A percentile compares a stretch with the other conserved stretches of the same genome.
These are phyloP conservation scores for Sylvia atricapilla DNA, from an alignment of 2,113 vertebrate species.

Conservation along the genomic window DNA sequence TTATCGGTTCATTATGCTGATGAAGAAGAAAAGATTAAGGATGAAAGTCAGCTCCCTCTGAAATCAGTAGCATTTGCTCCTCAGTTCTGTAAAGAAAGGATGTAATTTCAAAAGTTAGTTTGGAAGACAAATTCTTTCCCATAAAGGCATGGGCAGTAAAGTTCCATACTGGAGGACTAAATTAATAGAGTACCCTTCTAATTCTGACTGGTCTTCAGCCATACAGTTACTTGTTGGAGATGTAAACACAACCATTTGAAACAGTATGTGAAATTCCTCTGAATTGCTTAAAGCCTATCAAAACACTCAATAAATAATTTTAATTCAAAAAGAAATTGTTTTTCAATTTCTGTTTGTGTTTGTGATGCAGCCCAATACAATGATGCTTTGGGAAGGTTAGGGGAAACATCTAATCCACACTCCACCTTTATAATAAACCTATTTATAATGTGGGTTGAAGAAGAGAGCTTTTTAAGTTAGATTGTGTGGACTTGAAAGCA, in stretches of 20 bases:
- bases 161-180: neutral
- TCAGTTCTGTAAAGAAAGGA: neutral
- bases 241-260: neutral
- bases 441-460: neutral
- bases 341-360: neutral
- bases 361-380: neutral
- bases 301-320: neutral
- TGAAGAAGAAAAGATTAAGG: neutral
- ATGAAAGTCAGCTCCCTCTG: neutral
- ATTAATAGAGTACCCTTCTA: neutral
- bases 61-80: neutral
- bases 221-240: neutral
- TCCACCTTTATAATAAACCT: slow-evolving; percentile 33
- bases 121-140: neutral
- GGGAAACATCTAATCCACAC: neutral
- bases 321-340: neutral
- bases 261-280: neutral
- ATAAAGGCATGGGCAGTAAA: neutral
- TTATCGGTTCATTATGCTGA: neutral
- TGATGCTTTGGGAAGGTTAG: neutral
- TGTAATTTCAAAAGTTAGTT: neutral
- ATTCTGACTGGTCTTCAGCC: neutral
- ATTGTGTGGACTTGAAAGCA: slow-evolving; percentile 59
- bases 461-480: slow-evolving; percentile 45
- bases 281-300: neutral